Conservation (phyloP, 2,113 vertebrate genomes). For the Xiphophorus hellerii region DNA sequence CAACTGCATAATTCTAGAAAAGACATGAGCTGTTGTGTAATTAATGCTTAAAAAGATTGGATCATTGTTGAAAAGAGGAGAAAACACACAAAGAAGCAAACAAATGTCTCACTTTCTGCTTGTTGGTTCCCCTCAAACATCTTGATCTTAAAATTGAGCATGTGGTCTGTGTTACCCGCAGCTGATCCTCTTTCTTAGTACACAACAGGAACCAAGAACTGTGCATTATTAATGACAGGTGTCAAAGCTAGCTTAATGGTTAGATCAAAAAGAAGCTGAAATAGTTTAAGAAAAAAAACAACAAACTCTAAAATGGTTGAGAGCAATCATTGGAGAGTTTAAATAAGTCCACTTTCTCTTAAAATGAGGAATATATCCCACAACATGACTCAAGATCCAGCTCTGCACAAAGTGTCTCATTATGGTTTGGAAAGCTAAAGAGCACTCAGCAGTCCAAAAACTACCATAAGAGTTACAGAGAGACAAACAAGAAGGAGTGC, state of each 20-base stretch:
- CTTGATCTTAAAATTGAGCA: constrained; percentile 56
- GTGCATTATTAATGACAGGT: constrained; percentile 61
- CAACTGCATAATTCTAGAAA: constrained; percentile 1
- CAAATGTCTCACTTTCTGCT: constrained; percentile 51
- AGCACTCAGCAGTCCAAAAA: constrained; percentile 44
- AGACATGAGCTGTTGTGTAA: not conserved
- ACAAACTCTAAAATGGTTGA: no score
- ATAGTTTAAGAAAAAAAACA: no score
- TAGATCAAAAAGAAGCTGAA: constrained; percentile 25
- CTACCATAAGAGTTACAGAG: constrained; percentile 41
- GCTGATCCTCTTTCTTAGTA: constrained; percentile 43
- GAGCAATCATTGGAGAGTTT: no score
- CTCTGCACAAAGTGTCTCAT: constrained; percentile 28
- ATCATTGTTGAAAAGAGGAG: constrained; percentile 15
- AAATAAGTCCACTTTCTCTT: constrained; percentile 33
- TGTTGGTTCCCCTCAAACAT: constrained; percentile 65
- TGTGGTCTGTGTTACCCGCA: constrained; percentile 68
- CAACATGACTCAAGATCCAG: not conserved
- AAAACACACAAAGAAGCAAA: constrained; percentile 29
- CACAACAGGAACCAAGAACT: not conserved
- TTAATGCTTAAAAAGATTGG: constrained; percentile 5
- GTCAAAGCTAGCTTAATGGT: constrained; percentile 63
- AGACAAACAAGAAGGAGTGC: constrained; percentile 24
- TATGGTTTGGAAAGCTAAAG: constrained; percentile 30
- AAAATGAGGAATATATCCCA: constrained; percentile 30